A percentile compares a stretch with the other conserved stretches of the same genome.
These are phyloP conservation scores for Perca fluviatilis DNA, from an alignment of 2,113 vertebrate genomes.

Conservation along the genomic window DNA sequence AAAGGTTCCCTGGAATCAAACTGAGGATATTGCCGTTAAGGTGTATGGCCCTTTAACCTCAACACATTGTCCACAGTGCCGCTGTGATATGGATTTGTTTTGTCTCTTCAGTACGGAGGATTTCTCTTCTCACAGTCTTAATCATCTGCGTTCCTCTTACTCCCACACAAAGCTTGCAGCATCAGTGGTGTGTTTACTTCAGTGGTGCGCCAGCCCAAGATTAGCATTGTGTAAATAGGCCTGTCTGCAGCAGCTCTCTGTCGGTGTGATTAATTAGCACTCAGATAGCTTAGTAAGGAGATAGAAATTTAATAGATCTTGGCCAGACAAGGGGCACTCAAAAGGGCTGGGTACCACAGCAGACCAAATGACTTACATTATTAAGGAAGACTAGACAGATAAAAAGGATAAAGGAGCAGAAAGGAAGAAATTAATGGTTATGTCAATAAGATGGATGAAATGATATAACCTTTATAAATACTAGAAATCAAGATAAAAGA, in stretches of 20 bases:
- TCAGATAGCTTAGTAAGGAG: conserved; percentile 42
- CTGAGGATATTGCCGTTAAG: background rate
- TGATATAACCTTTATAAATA: background rate
- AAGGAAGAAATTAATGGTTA: background rate
- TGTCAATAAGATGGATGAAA: background rate
- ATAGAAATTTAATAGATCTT: conserved; percentile 43
- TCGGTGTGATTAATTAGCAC: conserved; percentile 56
- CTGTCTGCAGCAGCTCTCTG: conserved; percentile 40
- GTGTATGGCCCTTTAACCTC: conserved; percentile 1
- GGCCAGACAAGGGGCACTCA: conserved; percentile 19
- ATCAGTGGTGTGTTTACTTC: conserved; percentile 36
- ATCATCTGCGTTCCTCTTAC: conserved; percentile 24
- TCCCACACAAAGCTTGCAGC: conserved; percentile 32
- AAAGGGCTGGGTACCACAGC: background rate
- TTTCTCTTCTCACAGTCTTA: conserved; percentile 7
- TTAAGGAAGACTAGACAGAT: background rate
- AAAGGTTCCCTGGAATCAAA: background rate
- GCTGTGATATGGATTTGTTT: conserved; percentile 32
- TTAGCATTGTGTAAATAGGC: conserved; percentile 54
- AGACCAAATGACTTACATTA: conserved; percentile 3
- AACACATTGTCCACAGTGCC: background rate
- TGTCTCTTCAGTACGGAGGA: conserved; percentile 3
- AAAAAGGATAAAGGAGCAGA: background rate
- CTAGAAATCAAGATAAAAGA: conserved; percentile 16
- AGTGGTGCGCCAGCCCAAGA: conserved; percentile 28